Percentiles rank a stretch among this genome's conserved stretches.
Conservation (phyloP, 2,113 vertebrate species). For the Microcebus ravelobensis region DNA sequence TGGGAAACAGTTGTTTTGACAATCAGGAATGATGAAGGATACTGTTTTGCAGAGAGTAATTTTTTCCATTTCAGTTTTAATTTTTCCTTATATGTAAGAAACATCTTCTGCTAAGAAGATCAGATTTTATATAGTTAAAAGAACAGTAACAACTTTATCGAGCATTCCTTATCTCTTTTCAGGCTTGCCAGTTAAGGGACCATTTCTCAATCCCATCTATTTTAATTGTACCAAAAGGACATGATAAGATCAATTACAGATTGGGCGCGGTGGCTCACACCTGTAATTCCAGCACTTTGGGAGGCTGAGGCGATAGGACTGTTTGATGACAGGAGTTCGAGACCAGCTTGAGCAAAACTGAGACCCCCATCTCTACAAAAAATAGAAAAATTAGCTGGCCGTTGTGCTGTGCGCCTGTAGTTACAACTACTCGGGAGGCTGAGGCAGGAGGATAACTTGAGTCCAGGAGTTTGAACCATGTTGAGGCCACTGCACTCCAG, state of each 20-base stretch:
- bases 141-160: neutral
- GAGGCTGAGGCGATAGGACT: no score
- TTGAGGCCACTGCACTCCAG: no score
- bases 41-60: neutral
- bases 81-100: neutral
- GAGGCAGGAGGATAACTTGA: no score
- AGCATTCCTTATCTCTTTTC: neutral
- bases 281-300: no score
- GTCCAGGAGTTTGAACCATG: no score
- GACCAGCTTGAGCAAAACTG: no score
- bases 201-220: neutral
- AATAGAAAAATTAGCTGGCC: no score
- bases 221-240: constrained; percentile 23
- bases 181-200: neutral
- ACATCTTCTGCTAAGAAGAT: neutral
- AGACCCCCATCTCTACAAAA: no score
- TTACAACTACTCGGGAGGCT: no score
- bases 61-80: neutral
- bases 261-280: no score
- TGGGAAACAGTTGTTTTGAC: neutral
- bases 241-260: neutral
- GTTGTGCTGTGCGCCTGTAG: no score
- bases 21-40: neutral
- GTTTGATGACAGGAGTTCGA: no score
- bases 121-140: neutral